These are phyloP conservation scores for Scleropages formosus DNA, from an alignment of 2,797 vertebrate genomes.

Conservation along the genomic window DNA sequence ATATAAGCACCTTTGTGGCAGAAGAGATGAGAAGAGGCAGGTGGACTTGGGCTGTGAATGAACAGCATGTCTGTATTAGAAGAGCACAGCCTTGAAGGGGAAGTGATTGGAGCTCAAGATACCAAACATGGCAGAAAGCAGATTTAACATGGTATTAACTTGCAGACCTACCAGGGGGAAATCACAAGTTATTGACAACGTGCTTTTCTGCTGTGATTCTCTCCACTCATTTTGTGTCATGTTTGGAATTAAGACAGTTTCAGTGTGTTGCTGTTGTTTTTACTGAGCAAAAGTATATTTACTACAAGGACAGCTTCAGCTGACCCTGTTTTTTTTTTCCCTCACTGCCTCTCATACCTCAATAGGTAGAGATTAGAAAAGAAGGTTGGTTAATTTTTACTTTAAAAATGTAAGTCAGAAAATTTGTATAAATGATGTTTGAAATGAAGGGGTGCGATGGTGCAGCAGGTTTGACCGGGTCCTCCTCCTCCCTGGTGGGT, in stretches of 20 bases:
- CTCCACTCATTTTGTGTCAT: background rate
- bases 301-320: conserved; percentile 19
- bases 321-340: conserved; percentile 36
- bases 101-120: conserved; percentile 15
- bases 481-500: too few species aligned
- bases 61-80: conserved; percentile 26
- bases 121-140: conserved; percentile 25
- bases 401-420: too few species aligned
- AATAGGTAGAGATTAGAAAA: too few species aligned
- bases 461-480: too few species aligned
- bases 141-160: conserved; percentile 29
- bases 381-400: too few species aligned
- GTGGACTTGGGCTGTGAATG: conserved; percentile 26
- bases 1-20: conserved; percentile 54
- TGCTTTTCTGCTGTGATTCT: conserved; percentile 10
- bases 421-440: too few species aligned
- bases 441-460: too few species aligned
- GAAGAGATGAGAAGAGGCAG: conserved; percentile 48
- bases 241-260: background rate
- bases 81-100: conserved; percentile 3
- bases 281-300: conserved; percentile 39
- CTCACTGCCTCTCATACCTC: conserved; percentile 33
- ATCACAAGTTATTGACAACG: conserved; percentile 29
- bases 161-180: conserved; percentile 14
- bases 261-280: conserved; percentile 9